These are phyloP conservation scores for Cotesia congregata DNA, from an alignment of 2,888 invertebrate genomes.

Conservation along the genomic window DNA sequence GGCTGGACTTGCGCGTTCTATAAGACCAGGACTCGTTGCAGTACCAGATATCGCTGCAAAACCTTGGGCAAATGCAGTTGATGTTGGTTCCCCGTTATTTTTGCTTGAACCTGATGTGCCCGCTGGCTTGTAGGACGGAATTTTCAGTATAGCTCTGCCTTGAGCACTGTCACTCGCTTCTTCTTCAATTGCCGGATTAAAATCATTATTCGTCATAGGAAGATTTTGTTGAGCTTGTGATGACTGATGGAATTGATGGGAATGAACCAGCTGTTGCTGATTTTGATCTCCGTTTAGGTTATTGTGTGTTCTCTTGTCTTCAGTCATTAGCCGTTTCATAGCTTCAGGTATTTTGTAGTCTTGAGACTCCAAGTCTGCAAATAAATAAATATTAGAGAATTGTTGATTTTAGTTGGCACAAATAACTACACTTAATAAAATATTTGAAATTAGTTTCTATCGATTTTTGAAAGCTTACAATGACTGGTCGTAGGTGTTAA, in stretches of 20 bases:
- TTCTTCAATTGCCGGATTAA: conserved; percentile 68
- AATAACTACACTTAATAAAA: not conserved
- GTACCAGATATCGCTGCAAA: conserved; percentile 55
- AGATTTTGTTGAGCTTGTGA: conserved; percentile 54
- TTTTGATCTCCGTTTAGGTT: conserved; percentile 65
- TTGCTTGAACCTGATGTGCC: conserved; percentile 64
- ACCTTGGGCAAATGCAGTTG: conserved; percentile 60
- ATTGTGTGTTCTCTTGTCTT: conserved; percentile 72
- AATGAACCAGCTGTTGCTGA: conserved; percentile 58
- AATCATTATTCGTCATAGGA: conserved; percentile 71
- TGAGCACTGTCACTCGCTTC: conserved; percentile 68
- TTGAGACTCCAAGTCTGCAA: conserved; percentile 65
- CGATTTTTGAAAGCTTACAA: conserved; percentile 66
- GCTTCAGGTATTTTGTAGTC: conserved; percentile 73
- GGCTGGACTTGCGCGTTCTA: conserved; percentile 71
- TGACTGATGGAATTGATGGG: conserved; percentile 54
- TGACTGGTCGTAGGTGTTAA: conserved; percentile 17
- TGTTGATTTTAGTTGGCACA: conserved; percentile 5
- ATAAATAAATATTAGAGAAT: not conserved
- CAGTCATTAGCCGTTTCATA: conserved; percentile 73
- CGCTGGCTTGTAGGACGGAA: conserved; percentile 90
- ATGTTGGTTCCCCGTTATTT: conserved; percentile 62
- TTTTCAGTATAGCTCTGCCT: conserved; percentile 84
- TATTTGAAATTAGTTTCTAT: conserved; percentile 62
- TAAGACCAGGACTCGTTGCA: conserved; percentile 70